Conservation (phyloP, 2,113 vertebrate species). For the Nyctibius bracteatus region DNA sequence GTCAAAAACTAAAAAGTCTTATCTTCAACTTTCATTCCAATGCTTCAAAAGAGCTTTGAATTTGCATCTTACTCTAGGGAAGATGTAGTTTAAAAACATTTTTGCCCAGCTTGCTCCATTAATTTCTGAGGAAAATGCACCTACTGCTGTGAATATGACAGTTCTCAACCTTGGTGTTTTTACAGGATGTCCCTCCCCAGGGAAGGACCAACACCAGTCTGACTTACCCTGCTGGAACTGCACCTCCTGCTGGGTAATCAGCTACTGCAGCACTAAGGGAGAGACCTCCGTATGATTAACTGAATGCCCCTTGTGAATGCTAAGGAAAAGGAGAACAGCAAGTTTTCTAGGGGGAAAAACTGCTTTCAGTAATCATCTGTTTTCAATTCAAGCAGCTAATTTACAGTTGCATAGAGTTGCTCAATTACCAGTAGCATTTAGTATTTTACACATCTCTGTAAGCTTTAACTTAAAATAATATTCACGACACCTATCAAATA, state of each 20-base stretch:
- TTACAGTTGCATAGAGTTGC: conserved; percentile 44
- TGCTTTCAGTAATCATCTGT: conserved; percentile 67
- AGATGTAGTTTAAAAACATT: conserved; percentile 82
- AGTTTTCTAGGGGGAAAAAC: conserved; percentile 11
- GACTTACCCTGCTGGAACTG: conserved; percentile 72
- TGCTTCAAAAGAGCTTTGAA: conserved; percentile 85
- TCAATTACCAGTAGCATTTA: conserved; percentile 76
- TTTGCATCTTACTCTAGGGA: conserved; percentile 85
- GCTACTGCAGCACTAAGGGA: conserved; percentile 40
- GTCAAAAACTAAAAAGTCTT: conserved; percentile 78
- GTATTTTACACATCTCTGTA: conserved; percentile 69
- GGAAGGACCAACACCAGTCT: conserved; percentile 72
- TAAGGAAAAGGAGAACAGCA: conserved; percentile 52
- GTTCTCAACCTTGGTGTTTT: conserved; percentile 83
- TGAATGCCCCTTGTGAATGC: conserved; percentile 45
- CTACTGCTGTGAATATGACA: conserved; percentile 83
- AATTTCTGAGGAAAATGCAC: conserved; percentile 83
- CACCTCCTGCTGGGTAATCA: conserved; percentile 76
- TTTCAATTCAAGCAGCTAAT: conserved; percentile 75
- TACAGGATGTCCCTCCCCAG: conserved; percentile 80
- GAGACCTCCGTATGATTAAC: conserved; percentile 62
- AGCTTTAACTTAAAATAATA: conserved; percentile 81
- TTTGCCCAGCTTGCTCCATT: conserved; percentile 82
- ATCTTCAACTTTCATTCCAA: conserved; percentile 80
- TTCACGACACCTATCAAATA: conserved; percentile 76